Evolutionary conservation across 2,113 vertebrate genomes (phyloP), one percentile per base, ranked within the genome.

Genomic region (Verasper variegatus): DNA sequence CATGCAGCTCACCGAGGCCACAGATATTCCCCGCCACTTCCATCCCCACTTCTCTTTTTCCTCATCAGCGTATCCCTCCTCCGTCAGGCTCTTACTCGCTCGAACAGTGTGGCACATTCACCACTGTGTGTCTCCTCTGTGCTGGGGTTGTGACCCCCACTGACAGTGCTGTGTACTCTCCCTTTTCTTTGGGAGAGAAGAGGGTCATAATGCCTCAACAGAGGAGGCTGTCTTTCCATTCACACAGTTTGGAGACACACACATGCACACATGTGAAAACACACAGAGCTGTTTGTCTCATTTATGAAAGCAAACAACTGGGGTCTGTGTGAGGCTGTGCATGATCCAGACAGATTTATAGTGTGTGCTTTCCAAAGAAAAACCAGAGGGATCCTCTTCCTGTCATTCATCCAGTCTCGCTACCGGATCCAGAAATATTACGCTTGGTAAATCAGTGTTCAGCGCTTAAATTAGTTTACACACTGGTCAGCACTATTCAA

Each of bases 231-330:
- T 57, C 56, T 27, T 81, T 82, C 80, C 70, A 52, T 89, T 88
- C 89, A 82, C 69, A 49, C 60, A 79, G 54, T 79, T 61, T 24
- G 27, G 66, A 76, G 75, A 87, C 75, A 56, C 45, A 85, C 76
- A 47, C n/a, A 55, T 62, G 68, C 71, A 73, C 82, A 78, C 77
- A 82, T 62, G 55, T 47, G 31, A 72, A 79, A 78, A 74, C 68
- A 89, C 51, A 91, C 88, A 87, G 85, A 84, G 82, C 82, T 76
- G 69, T 78, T 85, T 93, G 85, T 88, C 76, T 88, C 71, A 37
- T 89, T 88, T 82, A 71, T 58, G 62, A n/a, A 70, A 27, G 71
- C 73, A 90, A 84, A 91, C 91, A 92, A 78, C 37, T 27, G 59
- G 52, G 45, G 56, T 78, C 79, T 86, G 24, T 89, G 80, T 56